Conservation (phyloP, 2,797 vertebrate species). For the Arremon aurantiirostris region DNA sequence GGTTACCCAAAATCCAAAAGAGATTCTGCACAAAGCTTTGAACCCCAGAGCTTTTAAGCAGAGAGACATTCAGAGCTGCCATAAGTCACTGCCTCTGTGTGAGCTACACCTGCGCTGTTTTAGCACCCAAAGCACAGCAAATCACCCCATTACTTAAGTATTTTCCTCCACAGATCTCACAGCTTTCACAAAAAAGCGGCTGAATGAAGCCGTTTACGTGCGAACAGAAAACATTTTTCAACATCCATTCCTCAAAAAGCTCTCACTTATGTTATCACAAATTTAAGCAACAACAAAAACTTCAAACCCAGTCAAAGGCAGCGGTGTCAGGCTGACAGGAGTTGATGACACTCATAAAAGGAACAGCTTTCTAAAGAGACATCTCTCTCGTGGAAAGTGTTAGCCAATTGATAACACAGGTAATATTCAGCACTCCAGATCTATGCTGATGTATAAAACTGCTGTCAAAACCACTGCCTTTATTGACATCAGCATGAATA, state of each 20-base stretch:
- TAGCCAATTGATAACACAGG: conserved; percentile 29
- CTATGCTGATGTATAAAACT: conserved; percentile 11
- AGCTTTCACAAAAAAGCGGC: background rate
- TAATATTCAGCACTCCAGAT: conserved; percentile 13
- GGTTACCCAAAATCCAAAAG: background rate
- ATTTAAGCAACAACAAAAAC: conserved; percentile 5
- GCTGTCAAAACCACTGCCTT: conserved; percentile 45
- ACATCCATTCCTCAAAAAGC: background rate
- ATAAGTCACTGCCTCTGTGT: background rate
- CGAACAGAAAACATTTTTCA: background rate
- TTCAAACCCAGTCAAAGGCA: background rate
- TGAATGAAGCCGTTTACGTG: background rate
- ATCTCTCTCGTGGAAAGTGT: background rate
- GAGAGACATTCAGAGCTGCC: background rate
- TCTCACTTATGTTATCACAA: background rate
- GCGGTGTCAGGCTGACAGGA: background rate
- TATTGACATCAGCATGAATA: conserved; percentile 18
- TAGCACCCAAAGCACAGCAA: background rate
- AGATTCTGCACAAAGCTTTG: background rate
- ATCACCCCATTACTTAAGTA: background rate
- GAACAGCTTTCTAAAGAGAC: conserved; percentile 39
- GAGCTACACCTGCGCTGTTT: background rate
- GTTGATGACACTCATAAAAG: conserved; percentile 35
- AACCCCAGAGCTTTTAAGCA: background rate
- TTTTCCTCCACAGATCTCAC: background rate